Base-by-base conservation (phyloP, 1,140 invertebrate species). In the Apis cerana region DNA sequence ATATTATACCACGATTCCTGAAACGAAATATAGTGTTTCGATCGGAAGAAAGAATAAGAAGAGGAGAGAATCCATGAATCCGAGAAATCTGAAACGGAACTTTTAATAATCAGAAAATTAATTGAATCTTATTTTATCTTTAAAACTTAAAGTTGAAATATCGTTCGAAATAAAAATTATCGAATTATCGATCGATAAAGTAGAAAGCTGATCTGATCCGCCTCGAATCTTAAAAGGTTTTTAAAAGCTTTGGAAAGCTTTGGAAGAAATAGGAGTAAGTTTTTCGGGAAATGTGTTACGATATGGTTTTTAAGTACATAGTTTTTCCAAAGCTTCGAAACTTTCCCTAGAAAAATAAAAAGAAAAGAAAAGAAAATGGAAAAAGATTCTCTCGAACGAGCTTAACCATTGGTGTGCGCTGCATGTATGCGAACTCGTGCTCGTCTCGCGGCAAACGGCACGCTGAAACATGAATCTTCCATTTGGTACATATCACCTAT, bases 401-500 rank as follows among this genome's bases (percentile, higher is more conserved):
- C 79, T 81, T 75, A 75, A 75, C 33, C 54, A 50, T n/a, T 1
- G 61, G 33, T 21, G 8, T 10, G 71, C 8, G 21, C 43, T n/a
- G 23, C 33, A 33, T 33, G 33, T 33, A 2, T 33, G 33, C n/a
- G 7, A 19, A 56, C 75, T 59, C 43, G n/a, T n/a, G 75, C 82
- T 62, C 58, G 79, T 75, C 76, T 75, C 75, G 74, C 62, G 77
- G 69, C 61, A 64, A 81, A 83, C 79, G 75, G 78, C 61, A 43
- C 86, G 71, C 74, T 56, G 84, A 79, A 91, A 92, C 91, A 92
- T 90, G 91, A 92, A 92, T 94, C 93, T 94, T 94, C 93, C 93
- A 94, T 93, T 93, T 93, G 92, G 92, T 94, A 94, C 93, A 94
- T 94, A 94, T 94, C 93, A 94, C 90, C 87, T 89, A 89, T 78